Evolutionary conservation across 2,113 vertebrate genomes (phyloP).

Genomic region (Dipodomys spectabilis): DNA sequence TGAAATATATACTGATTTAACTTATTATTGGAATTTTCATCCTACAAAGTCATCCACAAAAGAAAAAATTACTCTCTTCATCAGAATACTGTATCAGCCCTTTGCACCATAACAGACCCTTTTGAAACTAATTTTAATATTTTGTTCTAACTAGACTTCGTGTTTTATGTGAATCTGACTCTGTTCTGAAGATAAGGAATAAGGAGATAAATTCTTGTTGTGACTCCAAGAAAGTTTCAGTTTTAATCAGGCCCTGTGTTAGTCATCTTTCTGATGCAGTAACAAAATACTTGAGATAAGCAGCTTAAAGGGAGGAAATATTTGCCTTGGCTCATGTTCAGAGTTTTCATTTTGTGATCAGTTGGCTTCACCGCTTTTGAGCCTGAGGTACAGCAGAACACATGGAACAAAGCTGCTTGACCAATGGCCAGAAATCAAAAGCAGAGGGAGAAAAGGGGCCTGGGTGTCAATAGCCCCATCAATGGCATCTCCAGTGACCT

Average conservation of each 20-base stretch:
- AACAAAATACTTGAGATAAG: not conserved
- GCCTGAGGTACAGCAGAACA: not conserved
- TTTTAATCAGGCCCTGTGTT: conserved; percentile 1
- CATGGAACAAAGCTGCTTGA: not conserved
- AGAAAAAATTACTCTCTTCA: no score
- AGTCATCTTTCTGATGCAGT: not conserved
- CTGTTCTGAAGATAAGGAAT: not conserved
- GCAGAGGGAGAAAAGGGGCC: not conserved
- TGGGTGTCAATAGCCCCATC: not conserved
- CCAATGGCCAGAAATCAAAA: not conserved
- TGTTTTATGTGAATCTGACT: no score
- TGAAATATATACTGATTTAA: no score
- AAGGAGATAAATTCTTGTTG: not conserved
- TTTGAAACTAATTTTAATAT: no score
- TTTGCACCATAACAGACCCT: no score
- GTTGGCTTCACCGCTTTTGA: not conserved
- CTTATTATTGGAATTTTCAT: no score
- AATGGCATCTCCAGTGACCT: not conserved
- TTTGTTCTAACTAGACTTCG: no score
- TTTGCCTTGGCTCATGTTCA: not conserved
- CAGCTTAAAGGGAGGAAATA: not conserved
- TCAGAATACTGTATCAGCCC: no score
- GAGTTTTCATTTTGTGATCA: not conserved
- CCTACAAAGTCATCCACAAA: no score
- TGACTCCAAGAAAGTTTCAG: not conserved